Base-by-base conservation (phyloP, 2,113 vertebrate species). In the Pelecanoides urinatrix region DNA sequence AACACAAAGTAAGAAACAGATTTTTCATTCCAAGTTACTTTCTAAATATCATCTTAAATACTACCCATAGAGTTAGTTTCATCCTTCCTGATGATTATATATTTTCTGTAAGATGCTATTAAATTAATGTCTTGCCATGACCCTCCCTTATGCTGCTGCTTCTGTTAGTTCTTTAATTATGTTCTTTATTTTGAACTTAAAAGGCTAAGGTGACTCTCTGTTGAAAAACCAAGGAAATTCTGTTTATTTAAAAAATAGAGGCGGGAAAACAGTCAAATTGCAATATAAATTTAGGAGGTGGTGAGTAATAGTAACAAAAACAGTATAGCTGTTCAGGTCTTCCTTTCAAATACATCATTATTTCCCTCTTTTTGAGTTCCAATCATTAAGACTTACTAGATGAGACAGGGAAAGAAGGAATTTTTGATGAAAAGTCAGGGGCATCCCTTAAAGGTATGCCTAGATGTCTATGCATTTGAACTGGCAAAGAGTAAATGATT, bases 371-470 rank as follows among this genome's bases (percentile, higher is more conserved):
- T 91, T 92, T 63, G 38, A 66, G 82, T 92, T 96, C 66, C 45
- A 63, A 14, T 87, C 44, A 80, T 76, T 90, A 67, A 61, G 42
- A 89, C 45, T 29, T 55, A 75, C 27, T 59, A 83, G 74, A 86
- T 77, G 47, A 97, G 88, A 84, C 19, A 81, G 25, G 13, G 20
- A 92, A 65, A 94, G 79, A 94, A 95, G 59, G 40, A 94, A 92
- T 92, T 96, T 97, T 83, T 96, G 81, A 96, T 93, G 49, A 95
- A 96, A 97, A 97, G 42, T 92, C 85, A 86, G 72, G 66, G 50
- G 18, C 18, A 90, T 63, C 62, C 81, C 90, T 97, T 95, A 96
- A 97, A 96, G 83, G 40, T 93, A 70, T 91, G 81, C 81, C 74
- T 93, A 79, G 67, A 96, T 89, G 40, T 76, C 90, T 81, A 30